Conservation (phyloP, 2,113 vertebrate species). For the Tringa solitaria region DNA sequence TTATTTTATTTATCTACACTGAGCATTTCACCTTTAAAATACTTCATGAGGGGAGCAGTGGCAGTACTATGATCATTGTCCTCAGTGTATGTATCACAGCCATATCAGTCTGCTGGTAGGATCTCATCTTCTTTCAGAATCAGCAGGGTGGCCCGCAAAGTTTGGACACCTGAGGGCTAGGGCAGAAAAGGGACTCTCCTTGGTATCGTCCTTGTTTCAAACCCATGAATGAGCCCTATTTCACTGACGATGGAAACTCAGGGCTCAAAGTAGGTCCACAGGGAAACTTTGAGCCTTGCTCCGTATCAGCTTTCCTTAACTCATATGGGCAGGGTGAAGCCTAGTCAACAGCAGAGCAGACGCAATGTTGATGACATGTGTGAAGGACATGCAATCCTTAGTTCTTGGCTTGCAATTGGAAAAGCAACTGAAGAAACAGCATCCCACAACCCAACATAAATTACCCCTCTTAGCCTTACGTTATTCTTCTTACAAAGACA, state of each 20-base stretch:
- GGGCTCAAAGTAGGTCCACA: neutral
- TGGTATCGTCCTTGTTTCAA: neutral
- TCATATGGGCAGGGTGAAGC: neutral
- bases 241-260: neutral
- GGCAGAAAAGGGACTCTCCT: neutral
- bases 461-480: neutral
- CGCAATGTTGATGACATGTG: fast-evolving
- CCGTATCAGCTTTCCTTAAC: neutral
- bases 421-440: neutral
- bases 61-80: neutral
- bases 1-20: neutral
- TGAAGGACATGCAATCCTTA: neutral
- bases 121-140: neutral
- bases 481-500: neutral
- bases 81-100: neutral
- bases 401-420: neutral
- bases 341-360: neutral
- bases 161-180: neutral
- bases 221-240: fast-evolving
- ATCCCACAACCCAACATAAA: neutral
- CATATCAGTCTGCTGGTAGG: neutral
- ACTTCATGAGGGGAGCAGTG: neutral
- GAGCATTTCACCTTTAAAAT: neutral
- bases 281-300: neutral
- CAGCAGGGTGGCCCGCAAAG: neutral